Evolutionary conservation across 2,797 vertebrate species (phyloP).

Genomic region (Parotocinclus haroldoi): DNA sequence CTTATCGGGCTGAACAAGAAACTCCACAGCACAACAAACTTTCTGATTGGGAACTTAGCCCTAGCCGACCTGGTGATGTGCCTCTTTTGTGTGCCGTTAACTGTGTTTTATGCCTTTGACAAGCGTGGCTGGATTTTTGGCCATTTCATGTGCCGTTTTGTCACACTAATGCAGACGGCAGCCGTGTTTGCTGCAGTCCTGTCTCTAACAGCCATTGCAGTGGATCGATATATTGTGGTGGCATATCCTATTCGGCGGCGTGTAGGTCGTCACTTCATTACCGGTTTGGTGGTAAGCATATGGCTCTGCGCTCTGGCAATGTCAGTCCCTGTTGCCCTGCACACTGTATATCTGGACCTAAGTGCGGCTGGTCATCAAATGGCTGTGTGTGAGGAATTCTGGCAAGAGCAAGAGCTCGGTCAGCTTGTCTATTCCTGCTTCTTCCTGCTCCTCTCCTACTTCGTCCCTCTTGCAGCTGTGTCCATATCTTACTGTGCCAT

Average conservation of each 20-base stretch:
- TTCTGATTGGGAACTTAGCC: conserved; percentile 84
- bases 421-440: conserved; percentile 80
- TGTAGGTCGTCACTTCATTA: conserved; percentile 69
- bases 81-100: conserved; percentile 80
- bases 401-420: conserved; percentile 72
- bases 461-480: conserved; percentile 78
- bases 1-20: conserved; percentile 80
- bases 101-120: conserved; percentile 81
- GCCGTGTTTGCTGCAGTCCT: conserved; percentile 81
- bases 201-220: conserved; percentile 83
- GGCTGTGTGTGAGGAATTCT: conserved; percentile 85
- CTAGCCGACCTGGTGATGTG: conserved; percentile 81
- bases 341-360: conserved; percentile 80
- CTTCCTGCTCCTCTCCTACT: conserved; percentile 80
- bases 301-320: conserved; percentile 77
- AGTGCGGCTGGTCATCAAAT: conserved; percentile 74
- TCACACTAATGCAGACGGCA: conserved; percentile 77
- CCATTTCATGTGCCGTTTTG: conserved; percentile 77
- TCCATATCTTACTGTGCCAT: conserved; percentile 84
- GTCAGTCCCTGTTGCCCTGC: conserved; percentile 71
- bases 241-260: conserved; percentile 79
- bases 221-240: conserved; percentile 85
- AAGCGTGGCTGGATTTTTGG: conserved; percentile 82
- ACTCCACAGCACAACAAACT: conserved; percentile 83
- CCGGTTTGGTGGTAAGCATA: conserved; percentile 70